Evolutionary conservation across 2,888 invertebrate species (phyloP).

Genomic region (Proisotoma minuta): DNA sequence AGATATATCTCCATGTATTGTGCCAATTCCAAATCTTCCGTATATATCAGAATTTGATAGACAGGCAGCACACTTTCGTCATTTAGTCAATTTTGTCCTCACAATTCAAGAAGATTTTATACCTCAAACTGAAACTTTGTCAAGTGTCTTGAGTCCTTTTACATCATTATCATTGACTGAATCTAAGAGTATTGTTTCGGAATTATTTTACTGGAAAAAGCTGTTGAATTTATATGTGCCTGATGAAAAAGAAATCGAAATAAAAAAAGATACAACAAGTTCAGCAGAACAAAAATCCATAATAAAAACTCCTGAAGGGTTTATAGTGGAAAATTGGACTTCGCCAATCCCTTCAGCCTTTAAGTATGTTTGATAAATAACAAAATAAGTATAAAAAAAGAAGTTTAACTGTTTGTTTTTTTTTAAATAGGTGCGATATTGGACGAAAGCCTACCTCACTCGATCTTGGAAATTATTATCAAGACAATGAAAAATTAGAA

Average conservation of each 20-base stretch:
- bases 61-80: constrained; percentile 36
- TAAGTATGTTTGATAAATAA: background rate
- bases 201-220: constrained; percentile 44
- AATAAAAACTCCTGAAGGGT: constrained; percentile 40
- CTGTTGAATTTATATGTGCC: constrained; percentile 31
- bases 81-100: constrained; percentile 39
- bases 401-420: no score
- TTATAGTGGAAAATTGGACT: constrained; percentile 30
- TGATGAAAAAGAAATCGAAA: background rate
- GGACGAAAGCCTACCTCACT: background rate
- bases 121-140: constrained; percentile 41
- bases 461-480: background rate
- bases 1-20: constrained; percentile 32
- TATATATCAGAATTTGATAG: constrained; percentile 30
- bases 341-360: constrained; percentile 10
- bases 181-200: constrained; percentile 36
- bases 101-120: constrained; percentile 42
- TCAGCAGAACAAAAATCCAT: background rate
- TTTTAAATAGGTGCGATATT: background rate
- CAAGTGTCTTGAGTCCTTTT: constrained; percentile 33
- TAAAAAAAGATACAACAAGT: background rate
- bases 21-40: constrained; percentile 26
- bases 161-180: constrained; percentile 29
- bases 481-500: constrained; percentile 3
- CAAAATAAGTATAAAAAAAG: no score